A percentile compares a stretch with the other conserved stretches of the same genome.
Evolutionary conservation across 2,888 invertebrate genomes (phyloP).

Genomic region (Coenonympha arcania): DNA sequence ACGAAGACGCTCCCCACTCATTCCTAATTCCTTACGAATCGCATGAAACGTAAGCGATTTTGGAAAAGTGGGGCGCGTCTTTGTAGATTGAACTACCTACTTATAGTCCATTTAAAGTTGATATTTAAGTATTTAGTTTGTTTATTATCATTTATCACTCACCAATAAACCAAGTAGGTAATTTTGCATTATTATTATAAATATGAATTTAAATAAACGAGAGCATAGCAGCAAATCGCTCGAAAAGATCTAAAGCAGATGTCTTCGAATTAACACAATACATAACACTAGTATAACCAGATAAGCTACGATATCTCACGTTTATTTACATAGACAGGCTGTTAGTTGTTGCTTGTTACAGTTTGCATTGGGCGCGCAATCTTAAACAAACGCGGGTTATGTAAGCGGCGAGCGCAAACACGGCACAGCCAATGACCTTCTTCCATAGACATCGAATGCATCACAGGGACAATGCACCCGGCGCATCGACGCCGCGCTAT

Average conservation of each 20-base stretch:
- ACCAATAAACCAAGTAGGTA: too few species aligned
- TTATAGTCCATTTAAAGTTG: too few species aligned
- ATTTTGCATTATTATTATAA: too few species aligned
- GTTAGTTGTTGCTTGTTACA: slow-evolving; percentile 19
- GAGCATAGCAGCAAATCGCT: too few species aligned
- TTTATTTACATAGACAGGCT: slow-evolving; percentile 17
- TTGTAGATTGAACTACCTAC: too few species aligned
- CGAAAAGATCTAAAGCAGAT: not conserved
- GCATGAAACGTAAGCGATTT: too few species aligned
- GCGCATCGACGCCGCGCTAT: slow-evolving; percentile 53
- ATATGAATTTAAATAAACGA: too few species aligned
- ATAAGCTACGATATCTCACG: slow-evolving; percentile 8
- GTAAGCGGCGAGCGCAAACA: slow-evolving; percentile 61
- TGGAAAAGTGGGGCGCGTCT: too few species aligned
- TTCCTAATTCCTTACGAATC: too few species aligned
- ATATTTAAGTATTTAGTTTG: too few species aligned
- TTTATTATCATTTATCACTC: too few species aligned
- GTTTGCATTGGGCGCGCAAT: slow-evolving; percentile 37
- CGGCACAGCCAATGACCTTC: slow-evolving; percentile 62
- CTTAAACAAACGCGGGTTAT: slow-evolving; percentile 53
- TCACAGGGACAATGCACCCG: slow-evolving; percentile 64
- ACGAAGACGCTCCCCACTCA: too few species aligned
- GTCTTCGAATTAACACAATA: not conserved
- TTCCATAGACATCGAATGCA: slow-evolving; percentile 58
- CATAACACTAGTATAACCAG: not conserved